Conservation (phyloP, 2,113 vertebrate species). For the Bufo bufo region DNA sequence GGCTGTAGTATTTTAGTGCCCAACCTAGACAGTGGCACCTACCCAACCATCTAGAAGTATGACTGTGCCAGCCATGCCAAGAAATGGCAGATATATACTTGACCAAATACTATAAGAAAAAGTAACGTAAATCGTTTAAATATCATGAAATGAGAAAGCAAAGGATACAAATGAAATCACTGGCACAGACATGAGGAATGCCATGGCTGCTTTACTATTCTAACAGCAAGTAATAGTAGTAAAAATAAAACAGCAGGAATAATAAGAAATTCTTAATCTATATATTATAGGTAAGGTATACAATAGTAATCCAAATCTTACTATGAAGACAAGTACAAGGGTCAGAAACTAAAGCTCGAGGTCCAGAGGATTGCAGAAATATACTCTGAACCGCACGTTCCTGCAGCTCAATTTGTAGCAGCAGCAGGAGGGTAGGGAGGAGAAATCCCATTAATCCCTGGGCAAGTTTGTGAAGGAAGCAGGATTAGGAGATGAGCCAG, state of each 20-base stretch:
- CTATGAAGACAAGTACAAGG: neutral
- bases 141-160: no score
- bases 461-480: conserved; percentile 32
- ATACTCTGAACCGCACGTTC: neutral
- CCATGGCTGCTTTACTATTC: neutral
- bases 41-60: no score
- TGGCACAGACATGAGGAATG: neutral
- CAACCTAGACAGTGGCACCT: no score
- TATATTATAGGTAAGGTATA: neutral
- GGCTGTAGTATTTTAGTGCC: no score
- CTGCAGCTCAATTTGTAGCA: conserved; percentile 43
- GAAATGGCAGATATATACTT: no score
- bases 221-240: neutral
- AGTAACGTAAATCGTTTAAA: no score
- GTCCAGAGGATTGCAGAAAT: neutral
- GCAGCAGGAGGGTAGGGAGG: conserved; percentile 48
- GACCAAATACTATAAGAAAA: no score
- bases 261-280: no score
- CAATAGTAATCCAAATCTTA: conserved; percentile 15
- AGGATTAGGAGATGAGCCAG: conserved; percentile 59
- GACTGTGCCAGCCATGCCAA: no score
- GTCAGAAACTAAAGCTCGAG: neutral
- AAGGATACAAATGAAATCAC: neutral
- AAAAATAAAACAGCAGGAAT: neutral
- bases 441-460: conserved; percentile 35